Percentiles rank a stretch among this genome's conserved stretches.
phyloP scores from a whole-genome alignment of 2,888 invertebrate species.

The Orthosia incerta region DNA sequence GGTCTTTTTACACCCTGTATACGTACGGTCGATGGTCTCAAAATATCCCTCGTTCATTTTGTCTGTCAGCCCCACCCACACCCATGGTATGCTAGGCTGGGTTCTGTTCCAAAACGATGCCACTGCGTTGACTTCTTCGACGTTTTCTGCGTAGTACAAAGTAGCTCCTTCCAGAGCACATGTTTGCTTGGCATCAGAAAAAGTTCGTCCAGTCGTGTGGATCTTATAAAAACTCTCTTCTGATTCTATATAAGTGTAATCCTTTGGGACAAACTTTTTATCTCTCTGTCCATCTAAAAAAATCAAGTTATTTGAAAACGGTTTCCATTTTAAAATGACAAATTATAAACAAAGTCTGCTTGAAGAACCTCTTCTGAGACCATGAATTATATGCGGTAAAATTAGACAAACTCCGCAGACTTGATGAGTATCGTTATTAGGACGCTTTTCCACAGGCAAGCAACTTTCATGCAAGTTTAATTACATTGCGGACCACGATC shows the following conservation, averaged over 20 bases:
- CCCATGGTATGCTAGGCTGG: conserved; percentile 11
- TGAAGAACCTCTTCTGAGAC: too few relatives aligned
- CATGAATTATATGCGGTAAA: too few relatives aligned
- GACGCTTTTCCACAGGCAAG: too few relatives aligned
- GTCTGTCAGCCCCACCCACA: conserved; percentile 16
- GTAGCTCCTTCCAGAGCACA: conserved; percentile 1
- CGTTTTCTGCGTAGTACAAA: conserved; percentile 13
- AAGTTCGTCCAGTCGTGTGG: background rate
- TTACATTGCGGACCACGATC: too few relatives aligned
- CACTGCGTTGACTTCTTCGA: conserved; percentile 11
- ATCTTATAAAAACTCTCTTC: conserved; percentile 25
- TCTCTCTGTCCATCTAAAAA: background rate
- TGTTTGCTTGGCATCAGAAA: background rate
- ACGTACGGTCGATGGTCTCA: conserved; percentile 25
- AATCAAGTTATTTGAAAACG: too few relatives aligned
- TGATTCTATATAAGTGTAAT: conserved; percentile 67
- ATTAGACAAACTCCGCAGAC: too few relatives aligned
- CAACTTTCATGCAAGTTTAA: too few relatives aligned
- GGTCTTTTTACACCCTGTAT: background rate
- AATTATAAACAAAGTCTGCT: too few relatives aligned
- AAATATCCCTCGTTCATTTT: conserved; percentile 6
- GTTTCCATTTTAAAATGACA: too few relatives aligned
- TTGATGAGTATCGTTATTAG: too few relatives aligned
- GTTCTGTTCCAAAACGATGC: conserved; percentile 24
- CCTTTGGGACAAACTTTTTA: conserved; percentile 41